phyloP scores from a whole-genome alignment of 2,113 vertebrate genomes.

The Lynx canadensis region DNA sequence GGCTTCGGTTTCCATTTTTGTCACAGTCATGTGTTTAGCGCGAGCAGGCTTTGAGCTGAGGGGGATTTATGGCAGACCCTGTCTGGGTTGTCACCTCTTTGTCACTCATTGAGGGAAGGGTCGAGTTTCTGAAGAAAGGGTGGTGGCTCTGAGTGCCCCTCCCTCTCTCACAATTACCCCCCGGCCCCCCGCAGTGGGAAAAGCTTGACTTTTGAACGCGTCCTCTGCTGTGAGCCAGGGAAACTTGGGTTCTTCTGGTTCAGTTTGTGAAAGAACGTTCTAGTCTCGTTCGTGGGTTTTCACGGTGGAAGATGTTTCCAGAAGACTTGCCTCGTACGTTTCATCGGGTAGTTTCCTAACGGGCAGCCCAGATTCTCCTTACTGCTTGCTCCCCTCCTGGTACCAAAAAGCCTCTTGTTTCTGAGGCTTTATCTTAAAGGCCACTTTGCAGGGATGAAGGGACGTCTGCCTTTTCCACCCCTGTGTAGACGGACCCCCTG shows the following conservation, averaged over 20 bases:
- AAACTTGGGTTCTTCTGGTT: fast-evolving
- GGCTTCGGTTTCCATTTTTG: neutral
- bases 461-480: neutral
- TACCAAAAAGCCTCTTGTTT: too few relatives aligned
- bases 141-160: fast-evolving
- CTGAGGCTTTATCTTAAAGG: neutral
- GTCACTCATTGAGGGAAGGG: fast-evolving
- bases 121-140: neutral
- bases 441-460: neutral
- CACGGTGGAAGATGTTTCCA: fast-evolving
- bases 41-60: neutral
- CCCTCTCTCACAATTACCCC: too few relatives aligned
- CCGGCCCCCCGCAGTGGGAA: neutral
- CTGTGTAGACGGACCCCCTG: too few relatives aligned
- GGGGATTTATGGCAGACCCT: neutral
- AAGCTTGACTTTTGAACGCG: neutral
- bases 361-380: neutral
- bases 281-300: fast-evolving
- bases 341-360: fast-evolving
- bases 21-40: fast-evolving
- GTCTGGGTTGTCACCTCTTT: neutral
- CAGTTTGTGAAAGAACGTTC: fast-evolving
- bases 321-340: fast-evolving
- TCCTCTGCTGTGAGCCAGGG: neutral
- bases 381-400: fast-evolving